phyloP scores from a whole-genome alignment of 2,797 vertebrate species.

The Chelonia mydas region DNA sequence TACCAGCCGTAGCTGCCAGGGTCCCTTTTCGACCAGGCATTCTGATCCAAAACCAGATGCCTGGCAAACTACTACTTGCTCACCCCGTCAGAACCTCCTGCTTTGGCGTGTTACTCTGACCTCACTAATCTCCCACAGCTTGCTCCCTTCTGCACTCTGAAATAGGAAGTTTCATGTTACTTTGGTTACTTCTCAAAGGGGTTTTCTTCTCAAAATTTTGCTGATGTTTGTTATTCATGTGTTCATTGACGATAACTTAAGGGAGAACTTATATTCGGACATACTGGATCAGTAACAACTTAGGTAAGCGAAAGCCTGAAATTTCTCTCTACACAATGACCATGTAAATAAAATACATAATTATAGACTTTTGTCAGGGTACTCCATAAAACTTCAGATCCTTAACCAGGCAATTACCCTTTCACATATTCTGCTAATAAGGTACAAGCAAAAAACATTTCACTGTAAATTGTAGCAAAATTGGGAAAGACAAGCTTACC shows the following conservation, averaged over 20 bases:
- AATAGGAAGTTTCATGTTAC: not conserved
- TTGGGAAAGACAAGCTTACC: not conserved
- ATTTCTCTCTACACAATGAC: not conserved
- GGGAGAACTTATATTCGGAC: not conserved
- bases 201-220: not conserved
- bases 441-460: not conserved
- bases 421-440: not conserved
- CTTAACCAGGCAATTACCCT: not conserved
- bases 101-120: not conserved
- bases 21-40: too few relatives aligned
- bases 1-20: too few relatives aligned
- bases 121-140: not conserved
- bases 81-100: not conserved
- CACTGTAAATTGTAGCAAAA: not conserved
- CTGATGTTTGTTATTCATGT: not conserved
- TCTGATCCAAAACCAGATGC: too few relatives aligned
- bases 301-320: not conserved
- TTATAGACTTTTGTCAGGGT: fast-evolving
- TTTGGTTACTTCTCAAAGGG: not conserved
- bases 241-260: not conserved
- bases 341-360: not conserved
- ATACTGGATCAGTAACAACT: not conserved
- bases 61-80: too few relatives aligned
- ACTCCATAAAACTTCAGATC: not conserved
- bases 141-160: not conserved